phyloP scores from a whole-genome alignment of 2,113 vertebrate species.

The Chionomys nivalis region DNA sequence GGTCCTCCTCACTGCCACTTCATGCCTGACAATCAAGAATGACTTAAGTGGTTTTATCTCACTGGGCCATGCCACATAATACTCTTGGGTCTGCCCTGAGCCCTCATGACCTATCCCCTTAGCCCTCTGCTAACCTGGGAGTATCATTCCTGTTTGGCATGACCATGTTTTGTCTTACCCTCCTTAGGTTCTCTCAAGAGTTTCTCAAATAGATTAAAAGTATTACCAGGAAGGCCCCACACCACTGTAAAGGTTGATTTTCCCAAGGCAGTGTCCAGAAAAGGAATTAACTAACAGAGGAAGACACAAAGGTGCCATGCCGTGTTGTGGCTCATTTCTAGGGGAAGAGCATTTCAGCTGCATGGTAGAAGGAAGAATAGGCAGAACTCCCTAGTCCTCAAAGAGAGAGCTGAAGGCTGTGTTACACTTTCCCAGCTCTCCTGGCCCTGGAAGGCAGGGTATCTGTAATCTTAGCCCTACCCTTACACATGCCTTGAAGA shows the following conservation, averaged over 20 bases:
- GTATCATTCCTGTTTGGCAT: too few species aligned
- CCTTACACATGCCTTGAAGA: background rate
- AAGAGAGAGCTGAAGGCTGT: background rate
- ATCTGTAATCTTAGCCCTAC: background rate
- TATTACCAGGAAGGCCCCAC: background rate
- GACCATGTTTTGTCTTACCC: background rate
- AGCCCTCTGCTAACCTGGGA: too few species aligned
- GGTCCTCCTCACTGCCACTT: background rate
- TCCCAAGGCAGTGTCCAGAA: background rate
- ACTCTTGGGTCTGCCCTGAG: rapidly evolving
- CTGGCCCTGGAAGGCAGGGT: background rate
- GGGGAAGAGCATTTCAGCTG: background rate
- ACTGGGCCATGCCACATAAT: rapidly evolving
- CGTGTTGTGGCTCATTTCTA: background rate
- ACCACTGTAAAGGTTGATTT: background rate
- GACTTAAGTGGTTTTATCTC: background rate
- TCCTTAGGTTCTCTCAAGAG: background rate
- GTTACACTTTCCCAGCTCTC: rapidly evolving
- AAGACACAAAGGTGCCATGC: background rate
- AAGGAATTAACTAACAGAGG: background rate
- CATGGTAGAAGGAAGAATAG: background rate
- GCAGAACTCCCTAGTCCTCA: background rate
- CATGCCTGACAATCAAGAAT: background rate
- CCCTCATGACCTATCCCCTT: background rate
- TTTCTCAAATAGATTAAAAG: background rate